Evolutionary conservation across 2,797 vertebrate genomes (phyloP), one percentile per base, ranked within the genome.

Genomic region (Eospalax fontanierii): DNA sequence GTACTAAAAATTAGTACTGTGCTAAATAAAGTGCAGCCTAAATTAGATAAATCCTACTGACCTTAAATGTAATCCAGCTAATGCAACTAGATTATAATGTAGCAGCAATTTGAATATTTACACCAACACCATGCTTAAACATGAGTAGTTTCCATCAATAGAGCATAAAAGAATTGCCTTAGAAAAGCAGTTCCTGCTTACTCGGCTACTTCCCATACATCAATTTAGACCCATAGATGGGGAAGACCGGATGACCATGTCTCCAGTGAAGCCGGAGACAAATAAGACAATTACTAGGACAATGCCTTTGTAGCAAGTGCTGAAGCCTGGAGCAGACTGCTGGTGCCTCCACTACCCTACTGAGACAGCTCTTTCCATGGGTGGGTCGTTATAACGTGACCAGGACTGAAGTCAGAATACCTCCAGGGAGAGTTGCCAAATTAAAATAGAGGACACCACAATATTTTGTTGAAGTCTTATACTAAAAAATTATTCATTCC

Each of bases 51-150:
- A 95, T 11, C 30, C 30, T 73, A 35, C 16, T 90, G 63, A 74
- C 38, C 46, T 95, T 89, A 78, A 87, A 35, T 95, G 61, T 74
- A 95, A 95, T 87, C 40, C 2, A 40, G 19, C 24, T 79, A 96
- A 92, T 71, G 40, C n/a, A 66, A 61, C 43, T 88, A 38, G n/a
- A 93, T 93, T 80, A 93, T 33, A 88, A 21, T 35, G 66, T 24
- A 65, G 33, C 38, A 22, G 22, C 30, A 75, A 50, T 94, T 89
- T 88, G 59, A 82, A 91, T 95, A 57, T 12, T 75, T 68, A 85
- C 21, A 50, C 89, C 54, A 91, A 30, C 35, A 68, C 9, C 43
- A 46, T 28, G 30, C 59, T 97, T 87, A 66, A 95, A 75, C 81
- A 70, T 70, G 12, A 70, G 15, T 79, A 43, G 9, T 30, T 91